Base-by-base conservation (phyloP, 2,113 vertebrate species). In the Gallinago jamesoni region DNA sequence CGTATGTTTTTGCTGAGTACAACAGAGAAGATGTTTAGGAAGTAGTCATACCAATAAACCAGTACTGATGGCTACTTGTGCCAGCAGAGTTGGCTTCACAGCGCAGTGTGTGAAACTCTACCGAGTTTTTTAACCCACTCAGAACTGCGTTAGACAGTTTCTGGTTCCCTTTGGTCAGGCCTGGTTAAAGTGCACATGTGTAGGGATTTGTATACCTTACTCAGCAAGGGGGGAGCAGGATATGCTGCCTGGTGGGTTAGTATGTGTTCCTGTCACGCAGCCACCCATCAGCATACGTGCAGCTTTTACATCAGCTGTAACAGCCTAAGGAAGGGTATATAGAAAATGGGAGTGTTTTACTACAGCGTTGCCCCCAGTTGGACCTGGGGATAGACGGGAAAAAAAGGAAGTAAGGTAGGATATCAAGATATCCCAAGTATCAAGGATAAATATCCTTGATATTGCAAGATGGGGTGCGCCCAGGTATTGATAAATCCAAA, bases 231-330 rank as follows among this genome's bases (percentile, higher is more conserved):
- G 39, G 21, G 39, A 73, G n/a, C 59, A 31, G 37, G 45, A 16
- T 20, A 0, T 35, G 45, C 43, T 77, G 45, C 52, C 39, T 55
- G 45, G 28, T 53, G 33, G 1, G 35, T 37, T 80, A n/a, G 48
- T 53, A 41, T 0, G 0, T 18, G 24, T 12, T 87, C 53, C 43
- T 77, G 17, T 10, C 69, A 19, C 1, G 1, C 21, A 72, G 66
- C 15, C 59, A 8, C 37, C 31, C 8, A 0, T 5, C 59, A 56
- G 69, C 10, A 5, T 1, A 5, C 1, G 19, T 53, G 28, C 35
- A 52, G 50, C 48, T 82, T 70, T 87, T 50, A 28, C 28, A 11
- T 11, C 1, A 3, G 27, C 2, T 31, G 2, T 4, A 17, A 6
- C 13, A 23, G 33, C 19, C 60, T 74, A 3, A 45, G 56, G 52